Evolutionary conservation across 2,888 invertebrate species (phyloP), one percentile per base, ranked within the genome.

Genomic region (Argyresthia goedartella): DNA sequence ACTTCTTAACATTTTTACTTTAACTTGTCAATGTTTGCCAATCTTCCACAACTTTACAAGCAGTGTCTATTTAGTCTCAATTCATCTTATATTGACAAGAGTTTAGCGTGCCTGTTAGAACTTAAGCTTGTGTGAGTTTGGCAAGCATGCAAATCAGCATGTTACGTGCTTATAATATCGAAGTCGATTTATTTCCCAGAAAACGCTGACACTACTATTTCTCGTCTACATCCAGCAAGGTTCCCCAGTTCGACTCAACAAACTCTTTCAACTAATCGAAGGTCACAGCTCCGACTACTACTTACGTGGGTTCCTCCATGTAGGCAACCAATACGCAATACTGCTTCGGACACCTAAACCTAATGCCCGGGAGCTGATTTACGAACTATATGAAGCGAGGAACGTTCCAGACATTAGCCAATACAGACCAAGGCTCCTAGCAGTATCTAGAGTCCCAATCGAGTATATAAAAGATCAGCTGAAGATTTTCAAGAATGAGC

Each of bases 331-430:
- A 8, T 84, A 85, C 56, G 69, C 81, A 0, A 63, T 85, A 1
- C 78, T 76, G 50, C 57, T 85, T 0, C 64, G 64, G 56, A 57
- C 62, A 10, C 85, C 85, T 0, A 63, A 69, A 47, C 54, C 78
- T 0, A 78, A 84, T 51, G 82, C 76, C 53, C 76, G 71, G 55
- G 63, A 62, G 36, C 60, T 85, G 1, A 57, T 63, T 2, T 85
- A 82, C 60, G 81, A 82, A 56, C 61, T 85, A 3, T 84, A 84
- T 53, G 82, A 82, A 59, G 61, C 76, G 0, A 76, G 68, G 54
- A 76, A 77, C 52, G 58, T 69, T 1, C 68, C 68, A 1, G 70
- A 71, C 25, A 51, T 57, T 4, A 66, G 64, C 1, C 56, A 45
- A 1, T 67, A 67, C 33, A 76, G 67, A 47, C 81, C 85, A 0